A percentile compares a stretch with the other conserved stretches of the same genome.
Conservation (phyloP, 2,797 vertebrate species). For the Enteromius treurensis region DNA sequence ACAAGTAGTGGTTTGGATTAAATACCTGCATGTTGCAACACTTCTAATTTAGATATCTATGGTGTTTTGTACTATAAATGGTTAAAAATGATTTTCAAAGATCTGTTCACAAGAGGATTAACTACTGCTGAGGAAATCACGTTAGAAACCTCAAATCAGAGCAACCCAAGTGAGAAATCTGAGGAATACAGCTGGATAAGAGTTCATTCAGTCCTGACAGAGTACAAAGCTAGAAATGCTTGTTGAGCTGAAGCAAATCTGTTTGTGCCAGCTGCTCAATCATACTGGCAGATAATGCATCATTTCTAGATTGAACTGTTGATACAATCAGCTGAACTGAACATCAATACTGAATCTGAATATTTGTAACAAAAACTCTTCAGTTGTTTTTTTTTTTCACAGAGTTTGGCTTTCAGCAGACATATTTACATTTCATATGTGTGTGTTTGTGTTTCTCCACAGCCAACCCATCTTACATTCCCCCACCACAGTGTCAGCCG, state of each 20-base stretch:
- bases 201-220: not conserved
- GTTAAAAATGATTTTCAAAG: not conserved
- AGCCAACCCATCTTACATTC: slow-evolving; percentile 89
- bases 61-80: not conserved
- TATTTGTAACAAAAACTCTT: slow-evolving; percentile 5
- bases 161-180: slow-evolving; percentile 1
- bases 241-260: not conserved
- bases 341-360: not conserved
- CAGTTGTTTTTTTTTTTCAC: slow-evolving; percentile 7
- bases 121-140: slow-evolving; percentile 3
- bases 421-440: slow-evolving; percentile 37
- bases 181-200: not conserved
- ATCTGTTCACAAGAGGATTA: not conserved
- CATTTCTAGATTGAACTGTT: not conserved
- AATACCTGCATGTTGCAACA: not conserved
- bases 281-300: not conserved
- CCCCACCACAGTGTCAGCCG: slow-evolving; percentile 84
- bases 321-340: not conserved
- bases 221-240: not conserved
- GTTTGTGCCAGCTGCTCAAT: not conserved
- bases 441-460: slow-evolving; percentile 51
- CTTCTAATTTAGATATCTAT: not conserved
- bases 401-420: slow-evolving; percentile 1
- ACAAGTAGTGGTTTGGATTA: slow-evolving; percentile 1
- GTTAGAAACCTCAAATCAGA: not conserved